Conservation (phyloP, 1,140 invertebrate genomes). For the Hydropsyche tenuis region DNA sequence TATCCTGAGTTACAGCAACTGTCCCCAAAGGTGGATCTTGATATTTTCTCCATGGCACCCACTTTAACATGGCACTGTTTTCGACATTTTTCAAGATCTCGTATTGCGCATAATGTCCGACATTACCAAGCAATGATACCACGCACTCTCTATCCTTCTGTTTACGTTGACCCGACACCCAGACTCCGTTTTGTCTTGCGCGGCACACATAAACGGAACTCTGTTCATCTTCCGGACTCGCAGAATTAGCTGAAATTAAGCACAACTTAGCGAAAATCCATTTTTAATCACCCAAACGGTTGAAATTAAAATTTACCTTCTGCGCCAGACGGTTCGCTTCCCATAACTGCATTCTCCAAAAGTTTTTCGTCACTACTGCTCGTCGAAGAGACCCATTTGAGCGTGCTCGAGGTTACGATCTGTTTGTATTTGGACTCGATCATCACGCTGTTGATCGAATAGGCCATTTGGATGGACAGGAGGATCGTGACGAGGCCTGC, state of each 20-base stretch:
- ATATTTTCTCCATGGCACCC: constrained; percentile 75
- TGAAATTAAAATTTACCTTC: constrained; percentile 31
- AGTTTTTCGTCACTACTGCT: constrained; percentile 48
- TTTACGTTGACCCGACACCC: constrained; percentile 72
- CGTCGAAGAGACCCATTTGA: constrained; percentile 54
- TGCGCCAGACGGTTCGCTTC: constrained; percentile 37
- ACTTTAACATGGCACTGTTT: constrained; percentile 74
- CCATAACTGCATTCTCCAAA: constrained; percentile 55
- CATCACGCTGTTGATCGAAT: constrained; percentile 49
- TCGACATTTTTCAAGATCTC: constrained; percentile 81
- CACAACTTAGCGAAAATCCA: neutral
- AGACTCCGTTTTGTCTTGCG: constrained; percentile 71
- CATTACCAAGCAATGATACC: constrained; percentile 68
- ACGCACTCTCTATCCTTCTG: constrained; percentile 67
- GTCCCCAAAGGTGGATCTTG: constrained; percentile 67
- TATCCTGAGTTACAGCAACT: constrained; percentile 65
- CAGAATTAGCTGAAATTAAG: constrained; percentile 34
- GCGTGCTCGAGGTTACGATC: constrained; percentile 57
- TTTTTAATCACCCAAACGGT: neutral
- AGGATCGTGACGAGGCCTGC: neutral
- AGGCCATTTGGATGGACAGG: neutral
- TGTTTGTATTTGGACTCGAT: constrained; percentile 56
- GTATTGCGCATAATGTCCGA: constrained; percentile 68
- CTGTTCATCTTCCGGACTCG: constrained; percentile 39
- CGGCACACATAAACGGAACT: constrained; percentile 76